phyloP scores from a whole-genome alignment of 2,113 vertebrate genomes.

The Sturnus vulgaris region DNA sequence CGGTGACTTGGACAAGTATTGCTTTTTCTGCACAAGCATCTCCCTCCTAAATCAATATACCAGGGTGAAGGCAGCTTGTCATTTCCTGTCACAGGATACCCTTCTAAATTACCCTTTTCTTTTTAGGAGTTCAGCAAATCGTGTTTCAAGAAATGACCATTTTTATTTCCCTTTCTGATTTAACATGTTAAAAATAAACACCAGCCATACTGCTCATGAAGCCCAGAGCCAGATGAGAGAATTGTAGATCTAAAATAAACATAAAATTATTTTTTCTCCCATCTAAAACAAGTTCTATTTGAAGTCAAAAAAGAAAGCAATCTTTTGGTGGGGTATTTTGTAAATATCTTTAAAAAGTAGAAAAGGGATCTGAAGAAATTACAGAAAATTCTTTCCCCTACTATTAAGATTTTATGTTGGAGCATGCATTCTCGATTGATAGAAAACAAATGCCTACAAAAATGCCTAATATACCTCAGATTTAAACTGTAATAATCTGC shows the following conservation, averaged over 20 bases:
- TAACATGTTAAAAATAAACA: conserved; percentile 60
- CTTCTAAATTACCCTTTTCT: conserved; percentile 33
- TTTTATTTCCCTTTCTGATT: conserved; percentile 42
- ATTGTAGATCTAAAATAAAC: background rate
- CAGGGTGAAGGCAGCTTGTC: conserved; percentile 47
- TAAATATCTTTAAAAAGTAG: background rate
- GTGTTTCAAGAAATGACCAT: background rate
- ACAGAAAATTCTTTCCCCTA: background rate
- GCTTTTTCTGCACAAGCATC: conserved; percentile 65
- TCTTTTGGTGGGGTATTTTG: background rate
- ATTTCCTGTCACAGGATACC: conserved; percentile 68
- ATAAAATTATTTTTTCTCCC: background rate
- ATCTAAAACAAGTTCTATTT: background rate
- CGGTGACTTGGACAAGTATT: conserved; percentile 67
- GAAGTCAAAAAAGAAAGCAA: background rate
- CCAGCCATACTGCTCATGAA: background rate
- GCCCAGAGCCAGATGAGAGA: background rate
- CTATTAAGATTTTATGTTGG: background rate
- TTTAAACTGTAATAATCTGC: background rate
- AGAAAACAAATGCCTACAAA: background rate
- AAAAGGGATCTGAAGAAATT: background rate
- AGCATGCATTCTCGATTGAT: background rate
- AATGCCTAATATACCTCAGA: background rate
- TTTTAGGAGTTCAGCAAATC: background rate
- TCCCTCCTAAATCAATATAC: conserved; percentile 45